phyloP scores from a whole-genome alignment of 2,888 invertebrate genomes.

The Neria commutata region DNA sequence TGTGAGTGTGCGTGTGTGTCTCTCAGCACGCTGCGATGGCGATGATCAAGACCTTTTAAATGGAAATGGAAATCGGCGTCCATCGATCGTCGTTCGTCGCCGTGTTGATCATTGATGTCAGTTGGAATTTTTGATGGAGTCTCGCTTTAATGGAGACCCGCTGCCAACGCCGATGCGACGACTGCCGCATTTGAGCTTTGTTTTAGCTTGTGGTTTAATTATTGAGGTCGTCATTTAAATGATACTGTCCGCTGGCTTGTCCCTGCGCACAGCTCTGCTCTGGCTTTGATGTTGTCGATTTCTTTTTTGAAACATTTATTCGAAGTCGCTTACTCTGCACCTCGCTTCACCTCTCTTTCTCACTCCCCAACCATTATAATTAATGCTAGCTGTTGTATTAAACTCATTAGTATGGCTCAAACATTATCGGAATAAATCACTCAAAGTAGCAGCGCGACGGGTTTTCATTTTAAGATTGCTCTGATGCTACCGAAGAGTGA shows the following conservation, averaged over 20 bases:
- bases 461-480: too few species aligned
- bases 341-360: constrained; percentile 9
- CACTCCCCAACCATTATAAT: constrained; percentile 34
- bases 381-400: constrained; percentile 49
- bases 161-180: too few species aligned
- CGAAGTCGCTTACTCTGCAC: constrained; percentile 38
- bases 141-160: too few species aligned
- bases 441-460: constrained; percentile 43
- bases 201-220: constrained; percentile 44
- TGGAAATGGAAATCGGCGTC: too few species aligned
- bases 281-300: constrained; percentile 1
- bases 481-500: too few species aligned
- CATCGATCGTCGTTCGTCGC: too few species aligned
- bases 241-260: not conserved
- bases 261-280: too few species aligned
- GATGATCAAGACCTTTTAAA: constrained; percentile 52
- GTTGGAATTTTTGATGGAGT: constrained; percentile 18
- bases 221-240: constrained; percentile 40
- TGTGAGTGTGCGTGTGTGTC: constrained; percentile 29
- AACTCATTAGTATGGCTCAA: constrained; percentile 52
- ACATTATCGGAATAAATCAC: constrained; percentile 52
- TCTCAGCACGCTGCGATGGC: constrained; percentile 13
- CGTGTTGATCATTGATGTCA: constrained; percentile 35
- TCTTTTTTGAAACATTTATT: too few species aligned
- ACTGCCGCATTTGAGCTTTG: too few species aligned